Conservation (phyloP, 2,113 vertebrate species). For the Theristicus caerulescens region DNA sequence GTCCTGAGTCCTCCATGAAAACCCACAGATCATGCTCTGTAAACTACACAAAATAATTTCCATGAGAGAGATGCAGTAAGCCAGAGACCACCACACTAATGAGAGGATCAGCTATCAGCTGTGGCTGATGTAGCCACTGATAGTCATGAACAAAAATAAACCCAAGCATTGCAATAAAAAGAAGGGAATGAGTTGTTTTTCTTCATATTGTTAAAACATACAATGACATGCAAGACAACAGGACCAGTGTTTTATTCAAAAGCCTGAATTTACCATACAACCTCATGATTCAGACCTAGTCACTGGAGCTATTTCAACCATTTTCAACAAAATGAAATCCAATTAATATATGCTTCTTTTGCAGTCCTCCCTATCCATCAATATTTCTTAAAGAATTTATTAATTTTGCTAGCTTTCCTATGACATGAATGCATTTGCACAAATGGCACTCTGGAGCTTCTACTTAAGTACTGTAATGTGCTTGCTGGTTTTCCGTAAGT, state of each 20-base stretch:
- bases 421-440: neutral
- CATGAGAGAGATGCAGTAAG: neutral
- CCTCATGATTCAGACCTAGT: neutral
- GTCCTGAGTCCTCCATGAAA: neutral
- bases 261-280: neutral
- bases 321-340: neutral
- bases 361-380: neutral
- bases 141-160: neutral
- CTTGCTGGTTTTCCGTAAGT: neutral
- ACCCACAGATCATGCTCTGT: neutral
- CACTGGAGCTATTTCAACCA: neutral
- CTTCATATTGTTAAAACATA: neutral
- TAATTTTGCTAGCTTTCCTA: neutral
- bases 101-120: neutral
- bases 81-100: neutral
- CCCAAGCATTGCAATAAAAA: neutral
- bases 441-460: neutral
- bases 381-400: neutral
- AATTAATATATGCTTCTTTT: neutral
- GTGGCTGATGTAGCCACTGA: neutral
- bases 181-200: neutral
- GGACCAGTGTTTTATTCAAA: neutral
- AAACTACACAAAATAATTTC: neutral
- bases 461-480: neutral
- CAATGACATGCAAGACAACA: neutral